Percentiles rank a stretch among this genome's conserved stretches.
Evolutionary conservation across 2,888 invertebrate genomes (phyloP).

Genomic region (Amiota mariae): DNA sequence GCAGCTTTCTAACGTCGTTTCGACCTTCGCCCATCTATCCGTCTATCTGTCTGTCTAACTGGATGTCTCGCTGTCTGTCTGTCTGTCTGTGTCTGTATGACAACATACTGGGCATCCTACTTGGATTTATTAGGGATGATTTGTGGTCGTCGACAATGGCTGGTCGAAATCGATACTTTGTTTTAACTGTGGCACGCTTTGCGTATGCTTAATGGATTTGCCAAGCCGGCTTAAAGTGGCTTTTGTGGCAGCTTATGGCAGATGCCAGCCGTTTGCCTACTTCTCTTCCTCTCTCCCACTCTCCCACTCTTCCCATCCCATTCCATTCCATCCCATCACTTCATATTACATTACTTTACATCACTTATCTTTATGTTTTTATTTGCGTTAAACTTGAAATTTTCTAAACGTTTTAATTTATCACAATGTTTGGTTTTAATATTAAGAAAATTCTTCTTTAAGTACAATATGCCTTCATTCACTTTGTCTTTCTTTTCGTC

Average conservation of each 20-base stretch:
- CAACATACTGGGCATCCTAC: not conserved
- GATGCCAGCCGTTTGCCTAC: not conserved
- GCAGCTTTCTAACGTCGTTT: not conserved
- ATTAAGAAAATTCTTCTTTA: constrained; percentile 4
- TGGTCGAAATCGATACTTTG: constrained; percentile 13
- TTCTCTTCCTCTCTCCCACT: not conserved
- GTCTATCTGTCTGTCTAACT: not conserved
- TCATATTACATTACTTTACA: too few species aligned
- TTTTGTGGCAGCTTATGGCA: not conserved
- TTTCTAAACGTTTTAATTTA: constrained; percentile 44
- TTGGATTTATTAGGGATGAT: constrained; percentile 35
- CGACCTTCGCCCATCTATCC: not conserved
- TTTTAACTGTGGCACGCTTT: constrained; percentile 3
- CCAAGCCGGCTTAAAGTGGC: not conserved
- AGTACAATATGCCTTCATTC: constrained; percentile 39
- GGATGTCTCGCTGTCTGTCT: too few species aligned
- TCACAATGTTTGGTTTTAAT: constrained; percentile 51
- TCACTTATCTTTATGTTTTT: constrained; percentile 37
- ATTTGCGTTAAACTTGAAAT: constrained; percentile 30
- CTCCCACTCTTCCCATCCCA: too few species aligned
- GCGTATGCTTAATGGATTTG: constrained; percentile 16
- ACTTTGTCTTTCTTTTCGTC: too few species aligned
- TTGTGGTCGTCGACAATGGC: constrained; percentile 24
- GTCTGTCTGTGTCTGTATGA: not conserved
- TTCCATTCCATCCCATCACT: too few species aligned